These are phyloP conservation scores for Euspilapteryx auroguttella DNA, from an alignment of 2,888 invertebrate genomes.

Conservation along the genomic window DNA sequence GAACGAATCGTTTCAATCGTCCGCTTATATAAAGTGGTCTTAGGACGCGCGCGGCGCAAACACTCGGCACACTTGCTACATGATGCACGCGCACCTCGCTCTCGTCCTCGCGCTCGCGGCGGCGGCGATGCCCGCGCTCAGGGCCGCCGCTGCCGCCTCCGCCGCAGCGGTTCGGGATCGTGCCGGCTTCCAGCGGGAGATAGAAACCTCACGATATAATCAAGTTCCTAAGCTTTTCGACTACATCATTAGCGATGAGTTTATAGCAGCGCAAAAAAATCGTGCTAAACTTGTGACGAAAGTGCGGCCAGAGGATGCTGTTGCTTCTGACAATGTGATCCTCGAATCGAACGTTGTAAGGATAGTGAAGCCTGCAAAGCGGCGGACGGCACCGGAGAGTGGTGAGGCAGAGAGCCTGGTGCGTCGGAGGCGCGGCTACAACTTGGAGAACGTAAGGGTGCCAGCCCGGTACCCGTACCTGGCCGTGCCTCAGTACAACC, in stretches of 20 bases:
- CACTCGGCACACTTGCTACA: conserved; percentile 32
- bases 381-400: conserved; percentile 12
- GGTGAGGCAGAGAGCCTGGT: conserved; percentile 24
- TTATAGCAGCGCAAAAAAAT: conserved; percentile 31
- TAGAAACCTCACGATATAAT: conserved; percentile 30
- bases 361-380: conserved; percentile 23
- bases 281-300: conserved; percentile 42
- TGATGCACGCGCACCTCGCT: conserved; percentile 50
- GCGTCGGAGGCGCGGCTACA: conserved; percentile 44
- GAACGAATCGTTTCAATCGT: conserved; percentile 49
- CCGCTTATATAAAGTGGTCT: conserved; percentile 51
- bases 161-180: conserved; percentile 23
- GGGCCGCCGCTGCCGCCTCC: conserved; percentile 18
- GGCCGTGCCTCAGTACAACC: conserved; percentile 38
- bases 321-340: conserved; percentile 41
- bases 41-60: conserved; percentile 49
- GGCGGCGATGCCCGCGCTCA: conserved; percentile 20
- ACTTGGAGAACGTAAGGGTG: conserved; percentile 51
- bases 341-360: conserved; percentile 43
- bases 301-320: conserved; percentile 29
- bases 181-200: conserved; percentile 43
- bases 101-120: conserved; percentile 35
- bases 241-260: conserved; percentile 31
- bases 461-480: conserved; percentile 50
- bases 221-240: conserved; percentile 32